Base-by-base conservation (phyloP, 2,797 vertebrate genomes). In the Psittacula derbiana region DNA sequence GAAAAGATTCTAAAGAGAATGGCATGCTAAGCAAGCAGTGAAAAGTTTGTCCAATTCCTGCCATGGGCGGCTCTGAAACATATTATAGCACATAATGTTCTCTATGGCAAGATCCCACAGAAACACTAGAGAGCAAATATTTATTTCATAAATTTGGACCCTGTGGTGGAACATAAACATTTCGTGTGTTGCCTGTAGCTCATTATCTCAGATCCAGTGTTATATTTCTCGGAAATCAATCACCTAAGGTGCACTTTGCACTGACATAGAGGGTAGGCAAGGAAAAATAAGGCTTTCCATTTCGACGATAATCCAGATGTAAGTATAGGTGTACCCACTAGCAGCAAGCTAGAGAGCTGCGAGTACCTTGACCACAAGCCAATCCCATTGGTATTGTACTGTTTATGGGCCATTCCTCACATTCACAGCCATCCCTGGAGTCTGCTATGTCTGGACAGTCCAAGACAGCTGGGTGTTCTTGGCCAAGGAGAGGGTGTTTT, bases 141-240 rank as follows among this genome's bases (percentile, higher is more conserved):
- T 97, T 97, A 95, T 94, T 96, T 96, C 93, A 92, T 75, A 83
- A 62, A 91, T 94, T 92, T 96, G 95, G 93, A 79, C 69, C 66
- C 66, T n/a, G 31, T 5, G 27, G 49, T 38, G 78, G 90, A 97
- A 95, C 80, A 94, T 96, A 92, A 97, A 94, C 83, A 96, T 92
- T 96, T 91, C 92, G 80, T 86, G 69, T 86, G 44, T 96, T 94
- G 76, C 65, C 93, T 80, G 49, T 65, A 85, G 55, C 52, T 93
- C 74, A 91, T 86, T 93, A 92, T 96, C 90, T 66, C 19, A 4
- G 82, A 82, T 75, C 76, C 80, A 83, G 17, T 69, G 80, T 66
- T 81, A 61, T 25, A 50, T 73, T 87, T 96, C 93, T 93, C 60
- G 61, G 92, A 86, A 96, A 91, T 85, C 87, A 81, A 53, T 91